Conservation (phyloP, 2,113 vertebrate genomes). For the Dromaius novaehollandiae region DNA sequence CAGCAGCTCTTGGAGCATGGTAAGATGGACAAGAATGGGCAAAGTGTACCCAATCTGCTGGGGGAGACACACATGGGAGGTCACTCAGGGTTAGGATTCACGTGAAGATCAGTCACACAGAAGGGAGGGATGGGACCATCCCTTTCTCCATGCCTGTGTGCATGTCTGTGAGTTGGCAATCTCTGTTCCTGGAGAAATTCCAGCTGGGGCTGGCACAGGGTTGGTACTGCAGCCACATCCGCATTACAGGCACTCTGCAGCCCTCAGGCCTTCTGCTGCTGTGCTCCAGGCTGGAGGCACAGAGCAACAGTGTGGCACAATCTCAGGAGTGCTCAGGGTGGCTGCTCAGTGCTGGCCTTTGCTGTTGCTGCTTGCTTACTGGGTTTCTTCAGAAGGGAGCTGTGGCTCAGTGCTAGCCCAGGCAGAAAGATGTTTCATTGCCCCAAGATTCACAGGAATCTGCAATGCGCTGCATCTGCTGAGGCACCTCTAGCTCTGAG, state of each 20-base stretch:
- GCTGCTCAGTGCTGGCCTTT: neutral
- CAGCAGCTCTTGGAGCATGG: neutral
- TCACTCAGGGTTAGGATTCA: neutral
- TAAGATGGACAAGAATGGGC: neutral
- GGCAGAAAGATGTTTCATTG: neutral
- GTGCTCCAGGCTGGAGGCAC: rapidly evolving
- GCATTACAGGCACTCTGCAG: neutral
- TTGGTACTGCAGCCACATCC: neutral
- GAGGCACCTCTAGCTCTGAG: neutral
- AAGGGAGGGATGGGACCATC: neutral
- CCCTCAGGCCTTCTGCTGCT: neutral
- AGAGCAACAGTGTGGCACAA: rapidly evolving
- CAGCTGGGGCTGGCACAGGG: neutral
- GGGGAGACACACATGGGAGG: rapidly evolving
- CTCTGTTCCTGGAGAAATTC: neutral
- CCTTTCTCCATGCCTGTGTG: neutral
- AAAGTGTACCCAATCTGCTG: neutral
- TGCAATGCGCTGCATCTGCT: neutral
- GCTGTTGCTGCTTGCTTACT: rapidly evolving
- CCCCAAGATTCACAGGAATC: neutral
- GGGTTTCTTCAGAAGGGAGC: neutral
- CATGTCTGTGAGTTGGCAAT: neutral
- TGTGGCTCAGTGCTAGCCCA: neutral
- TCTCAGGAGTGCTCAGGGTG: too few relatives aligned
- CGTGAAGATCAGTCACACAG: neutral